Conservation (phyloP, 1,140 invertebrate genomes). For the Asobara japonica region DNA sequence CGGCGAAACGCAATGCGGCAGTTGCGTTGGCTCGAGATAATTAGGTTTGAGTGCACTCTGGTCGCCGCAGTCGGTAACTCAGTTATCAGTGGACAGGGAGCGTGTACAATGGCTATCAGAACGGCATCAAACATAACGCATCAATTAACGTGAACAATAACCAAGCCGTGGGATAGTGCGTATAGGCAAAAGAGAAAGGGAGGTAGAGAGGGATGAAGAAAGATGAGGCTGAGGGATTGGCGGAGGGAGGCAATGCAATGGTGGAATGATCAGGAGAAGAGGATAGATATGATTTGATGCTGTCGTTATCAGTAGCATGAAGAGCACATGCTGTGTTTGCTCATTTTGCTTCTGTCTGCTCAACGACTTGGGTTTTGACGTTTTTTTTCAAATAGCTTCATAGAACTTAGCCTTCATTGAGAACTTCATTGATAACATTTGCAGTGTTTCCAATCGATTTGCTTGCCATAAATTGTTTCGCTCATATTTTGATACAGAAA, state of each 20-base stretch:
- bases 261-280: too few species aligned
- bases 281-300: too few species aligned
- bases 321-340: too few species aligned
- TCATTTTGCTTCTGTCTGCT: too few species aligned
- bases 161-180: conserved; percentile 42
- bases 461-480: too few species aligned
- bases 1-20: conserved; percentile 62
- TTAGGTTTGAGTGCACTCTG: conserved; percentile 69
- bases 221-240: conserved; percentile 22
- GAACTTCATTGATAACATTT: too few species aligned
- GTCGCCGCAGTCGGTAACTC: conserved; percentile 67
- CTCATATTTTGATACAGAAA: too few species aligned
- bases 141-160: conserved; percentile 69
- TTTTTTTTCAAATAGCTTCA: too few species aligned
- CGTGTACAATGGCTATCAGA: conserved; percentile 66
- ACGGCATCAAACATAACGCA: conserved; percentile 69
- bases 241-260: not conserved
- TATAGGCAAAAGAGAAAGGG: not conserved
- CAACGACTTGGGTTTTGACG: too few species aligned
- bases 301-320: too few species aligned
- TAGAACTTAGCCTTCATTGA: too few species aligned
- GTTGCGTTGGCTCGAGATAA: conserved; percentile 67
- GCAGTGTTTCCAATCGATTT: too few species aligned
- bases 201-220: not conserved
- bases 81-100: conserved; percentile 67